These are phyloP conservation scores for Salvelinus sp. DNA, from an alignment of 2,113 vertebrate genomes.

Conservation along the genomic window DNA sequence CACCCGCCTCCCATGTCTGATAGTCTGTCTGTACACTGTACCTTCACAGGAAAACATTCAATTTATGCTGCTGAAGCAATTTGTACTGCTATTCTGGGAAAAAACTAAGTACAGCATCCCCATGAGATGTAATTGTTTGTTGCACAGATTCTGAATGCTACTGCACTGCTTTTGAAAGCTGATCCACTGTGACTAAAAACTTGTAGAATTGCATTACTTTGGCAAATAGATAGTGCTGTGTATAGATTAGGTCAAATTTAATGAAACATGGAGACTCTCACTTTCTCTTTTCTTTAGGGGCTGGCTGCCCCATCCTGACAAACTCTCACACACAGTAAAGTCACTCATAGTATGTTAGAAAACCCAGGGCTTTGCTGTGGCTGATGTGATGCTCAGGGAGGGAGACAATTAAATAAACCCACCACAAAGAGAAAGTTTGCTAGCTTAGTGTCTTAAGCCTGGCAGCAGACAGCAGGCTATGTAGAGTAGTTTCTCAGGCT, in stretches of 20 bases:
- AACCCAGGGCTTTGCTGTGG: slow-evolving; percentile 43
- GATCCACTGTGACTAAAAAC: too few species aligned
- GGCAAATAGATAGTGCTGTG: too few species aligned
- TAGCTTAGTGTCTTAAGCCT: slow-evolving; percentile 30
- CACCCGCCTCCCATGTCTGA: slow-evolving; percentile 1
- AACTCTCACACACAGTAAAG: too few species aligned
- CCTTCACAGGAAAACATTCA: slow-evolving; percentile 4
- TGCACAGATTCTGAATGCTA: too few species aligned
- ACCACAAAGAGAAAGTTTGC: slow-evolving; percentile 39
- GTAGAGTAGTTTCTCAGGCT: neutral
- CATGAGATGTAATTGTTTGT: too few species aligned
- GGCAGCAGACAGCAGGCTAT: slow-evolving; percentile 15
- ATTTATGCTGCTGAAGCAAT: neutral
- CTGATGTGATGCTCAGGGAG: slow-evolving; percentile 54
- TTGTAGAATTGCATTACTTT: too few species aligned
- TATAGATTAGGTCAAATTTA: too few species aligned
- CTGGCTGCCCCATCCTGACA: too few species aligned
- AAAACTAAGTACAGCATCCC: neutral
- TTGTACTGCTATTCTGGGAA: neutral
- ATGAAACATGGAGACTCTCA: too few species aligned
- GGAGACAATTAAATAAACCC: slow-evolving; percentile 48
- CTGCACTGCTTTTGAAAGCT: too few species aligned
- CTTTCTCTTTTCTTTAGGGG: too few species aligned
- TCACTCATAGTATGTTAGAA: slow-evolving; percentile 9
- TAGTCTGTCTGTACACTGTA: slow-evolving; percentile 26